A percentile compares a stretch with the other conserved stretches of the same genome.
Conservation (phyloP, 2,888 invertebrate species). For the Phengaris arion region DNA sequence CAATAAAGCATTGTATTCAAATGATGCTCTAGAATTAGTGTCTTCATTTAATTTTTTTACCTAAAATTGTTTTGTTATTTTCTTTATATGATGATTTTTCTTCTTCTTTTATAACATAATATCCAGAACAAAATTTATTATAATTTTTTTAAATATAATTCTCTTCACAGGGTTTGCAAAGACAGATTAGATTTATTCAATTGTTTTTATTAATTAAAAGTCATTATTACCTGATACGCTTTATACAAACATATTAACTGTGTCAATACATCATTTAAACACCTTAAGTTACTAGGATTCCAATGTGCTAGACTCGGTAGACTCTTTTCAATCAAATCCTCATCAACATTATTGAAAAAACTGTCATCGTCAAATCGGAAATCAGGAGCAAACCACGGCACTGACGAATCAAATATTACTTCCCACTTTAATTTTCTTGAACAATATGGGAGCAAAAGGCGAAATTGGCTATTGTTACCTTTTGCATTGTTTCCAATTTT, state of each 20-base stretch:
- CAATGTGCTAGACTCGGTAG: constrained; percentile 82
- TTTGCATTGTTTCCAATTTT: constrained; percentile 56
- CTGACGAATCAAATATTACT: constrained; percentile 82
- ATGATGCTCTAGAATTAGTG: constrained; percentile 76
- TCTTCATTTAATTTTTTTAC: constrained; percentile 72
- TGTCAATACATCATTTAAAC: constrained; percentile 80
- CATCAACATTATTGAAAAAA: constrained; percentile 81
- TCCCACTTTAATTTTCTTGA: constrained; percentile 84
- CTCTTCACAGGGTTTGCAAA: not conserved
- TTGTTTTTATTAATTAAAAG: not conserved
- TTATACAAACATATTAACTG: constrained; percentile 82
- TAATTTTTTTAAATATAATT: too few relatives aligned
- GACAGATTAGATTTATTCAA: not conserved
- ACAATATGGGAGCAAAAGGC: constrained; percentile 84
- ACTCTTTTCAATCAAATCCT: constrained; percentile 70
- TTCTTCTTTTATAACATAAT: too few relatives aligned
- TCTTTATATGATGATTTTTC: constrained; percentile 22
- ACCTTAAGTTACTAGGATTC: constrained; percentile 80
- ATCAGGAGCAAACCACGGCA: constrained; percentile 85
- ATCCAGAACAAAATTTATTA: too few relatives aligned
- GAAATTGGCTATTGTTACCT: constrained; percentile 77
- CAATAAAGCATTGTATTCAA: constrained; percentile 82
- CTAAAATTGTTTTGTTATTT: constrained; percentile 45
- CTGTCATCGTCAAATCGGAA: constrained; percentile 85
- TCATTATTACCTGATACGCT: constrained; percentile 78